These are phyloP conservation scores for Netelia virgata DNA, from an alignment of 2,888 invertebrate genomes.

Conservation along the genomic window DNA sequence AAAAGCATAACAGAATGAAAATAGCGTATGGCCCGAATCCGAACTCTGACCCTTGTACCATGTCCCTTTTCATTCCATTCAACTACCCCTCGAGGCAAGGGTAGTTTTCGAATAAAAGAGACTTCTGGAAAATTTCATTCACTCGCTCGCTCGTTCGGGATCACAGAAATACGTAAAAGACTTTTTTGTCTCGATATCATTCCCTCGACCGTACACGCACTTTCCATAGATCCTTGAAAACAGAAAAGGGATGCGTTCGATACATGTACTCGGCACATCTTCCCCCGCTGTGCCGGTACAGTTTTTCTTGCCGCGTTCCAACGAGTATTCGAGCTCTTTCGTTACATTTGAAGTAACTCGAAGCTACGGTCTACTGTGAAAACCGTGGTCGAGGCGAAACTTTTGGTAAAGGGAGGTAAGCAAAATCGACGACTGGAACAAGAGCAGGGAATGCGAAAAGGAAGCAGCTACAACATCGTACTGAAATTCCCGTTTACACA, in stretches of 20 bases:
- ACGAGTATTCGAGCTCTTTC: not conserved
- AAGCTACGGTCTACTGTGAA: not conserved
- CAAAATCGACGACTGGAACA: not conserved
- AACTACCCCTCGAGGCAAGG: not conserved
- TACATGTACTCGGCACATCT: not conserved
- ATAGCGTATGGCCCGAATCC: not conserved
- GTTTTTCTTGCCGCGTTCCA: not conserved
- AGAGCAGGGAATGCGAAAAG: not conserved
- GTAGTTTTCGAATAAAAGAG: conserved; percentile 27
- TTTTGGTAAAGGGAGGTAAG: not conserved
- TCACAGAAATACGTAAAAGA: conserved; percentile 13
- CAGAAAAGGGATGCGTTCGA: not conserved
- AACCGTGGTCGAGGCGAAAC: not conserved
- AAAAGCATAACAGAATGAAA: conserved; percentile 19
- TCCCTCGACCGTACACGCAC: not conserved
- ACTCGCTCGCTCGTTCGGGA: not conserved
- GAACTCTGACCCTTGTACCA: conserved; percentile 12
- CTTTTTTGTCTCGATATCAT: not conserved
- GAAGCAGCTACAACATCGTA: conserved; percentile 1
- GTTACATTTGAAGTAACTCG: not conserved
- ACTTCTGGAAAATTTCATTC: not conserved
- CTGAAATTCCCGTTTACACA: conserved; percentile 16
- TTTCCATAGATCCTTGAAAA: not conserved
- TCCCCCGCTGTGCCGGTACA: not conserved
- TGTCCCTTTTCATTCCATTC: conserved; percentile 31